Percentiles rank a stretch among this genome's conserved stretches.
phyloP scores from a whole-genome alignment of 1,140 invertebrate species.

The Drosophila paulistorum region DNA sequence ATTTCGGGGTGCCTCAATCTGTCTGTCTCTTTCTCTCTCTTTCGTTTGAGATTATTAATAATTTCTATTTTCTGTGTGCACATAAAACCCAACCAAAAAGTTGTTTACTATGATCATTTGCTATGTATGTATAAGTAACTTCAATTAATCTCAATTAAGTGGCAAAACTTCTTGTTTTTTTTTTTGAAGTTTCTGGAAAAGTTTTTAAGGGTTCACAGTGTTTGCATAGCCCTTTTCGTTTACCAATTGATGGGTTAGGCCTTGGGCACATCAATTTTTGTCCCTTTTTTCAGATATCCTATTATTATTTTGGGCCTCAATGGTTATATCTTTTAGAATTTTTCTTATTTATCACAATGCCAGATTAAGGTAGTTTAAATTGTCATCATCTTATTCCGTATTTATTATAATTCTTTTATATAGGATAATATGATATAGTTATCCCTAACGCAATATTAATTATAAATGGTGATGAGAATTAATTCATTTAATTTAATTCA shows the following conservation, averaged over 20 bases:
- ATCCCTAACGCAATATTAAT: too few species aligned
- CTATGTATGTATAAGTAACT: constrained; percentile 51
- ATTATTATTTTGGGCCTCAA: constrained; percentile 29
- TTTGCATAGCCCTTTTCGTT: constrained; percentile 66
- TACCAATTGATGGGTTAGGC: constrained; percentile 66
- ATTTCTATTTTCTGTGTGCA: constrained; percentile 51
- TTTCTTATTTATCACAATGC: too few species aligned
- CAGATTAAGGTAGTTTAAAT: too few species aligned
- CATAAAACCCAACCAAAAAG: constrained; percentile 72
- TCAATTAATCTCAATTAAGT: constrained; percentile 80
- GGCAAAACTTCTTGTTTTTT: constrained; percentile 53
- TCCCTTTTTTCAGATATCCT: not conserved
- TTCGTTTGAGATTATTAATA: constrained; percentile 69
- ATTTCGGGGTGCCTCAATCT: constrained; percentile 55
- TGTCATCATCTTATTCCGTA: too few species aligned
- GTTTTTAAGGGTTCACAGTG: constrained; percentile 53
- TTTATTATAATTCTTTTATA: too few species aligned
- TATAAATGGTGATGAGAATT: too few species aligned
- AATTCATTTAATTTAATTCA: too few species aligned
- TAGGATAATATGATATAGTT: too few species aligned
- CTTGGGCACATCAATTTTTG: constrained; percentile 64
- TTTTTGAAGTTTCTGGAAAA: constrained; percentile 37
- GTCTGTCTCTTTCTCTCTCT: not conserved
- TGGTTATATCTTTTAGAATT: too few species aligned
- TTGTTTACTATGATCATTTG: constrained; percentile 64